Percentiles rank a stretch among this genome's conserved stretches.
Evolutionary conservation across 2,888 invertebrate species (phyloP).

Genomic region (Drosophila borborema): DNA sequence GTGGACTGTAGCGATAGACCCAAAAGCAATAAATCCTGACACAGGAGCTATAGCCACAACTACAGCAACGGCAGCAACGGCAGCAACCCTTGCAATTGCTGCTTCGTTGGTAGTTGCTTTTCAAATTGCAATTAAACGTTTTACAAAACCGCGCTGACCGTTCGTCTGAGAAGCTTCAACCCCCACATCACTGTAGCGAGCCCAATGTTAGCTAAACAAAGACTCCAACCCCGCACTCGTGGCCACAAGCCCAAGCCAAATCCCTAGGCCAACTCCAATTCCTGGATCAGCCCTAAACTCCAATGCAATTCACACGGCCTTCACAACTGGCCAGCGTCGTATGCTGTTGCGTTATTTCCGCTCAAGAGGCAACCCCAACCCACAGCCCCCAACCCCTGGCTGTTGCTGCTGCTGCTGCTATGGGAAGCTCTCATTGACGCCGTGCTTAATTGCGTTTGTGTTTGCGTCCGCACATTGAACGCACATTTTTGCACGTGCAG

Average conservation of each 20-base stretch:
- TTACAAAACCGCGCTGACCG: slow-evolving; percentile 80
- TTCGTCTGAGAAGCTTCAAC: slow-evolving; percentile 25
- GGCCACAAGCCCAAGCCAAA: slow-evolving; percentile 6
- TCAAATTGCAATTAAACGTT: slow-evolving; percentile 83
- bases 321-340: slow-evolving; percentile 57
- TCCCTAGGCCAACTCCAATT: slow-evolving; percentile 14
- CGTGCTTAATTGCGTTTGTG: slow-evolving; percentile 80
- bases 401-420: not conserved
- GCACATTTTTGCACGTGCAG: slow-evolving; percentile 77
- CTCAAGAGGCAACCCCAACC: slow-evolving; percentile 34
- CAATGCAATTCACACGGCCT: slow-evolving; percentile 69
- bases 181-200: not conserved
- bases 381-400: not conserved
- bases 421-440: slow-evolving; percentile 71
- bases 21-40: slow-evolving; percentile 76
- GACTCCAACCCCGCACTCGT: slow-evolving; percentile 19
- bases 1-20: slow-evolving; percentile 61
- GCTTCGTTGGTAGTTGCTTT: slow-evolving; percentile 54
- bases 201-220: slow-evolving; percentile 73
- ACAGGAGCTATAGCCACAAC: slow-evolving; percentile 12
- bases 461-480: slow-evolving; percentile 72
- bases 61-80: slow-evolving; percentile 49
- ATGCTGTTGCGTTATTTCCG: slow-evolving; percentile 73
- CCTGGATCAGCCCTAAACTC: slow-evolving; percentile 46
- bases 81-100: slow-evolving; percentile 68